Base-by-base conservation (phyloP, 2,113 vertebrate genomes). In the Gopherus flavomarginatus region DNA sequence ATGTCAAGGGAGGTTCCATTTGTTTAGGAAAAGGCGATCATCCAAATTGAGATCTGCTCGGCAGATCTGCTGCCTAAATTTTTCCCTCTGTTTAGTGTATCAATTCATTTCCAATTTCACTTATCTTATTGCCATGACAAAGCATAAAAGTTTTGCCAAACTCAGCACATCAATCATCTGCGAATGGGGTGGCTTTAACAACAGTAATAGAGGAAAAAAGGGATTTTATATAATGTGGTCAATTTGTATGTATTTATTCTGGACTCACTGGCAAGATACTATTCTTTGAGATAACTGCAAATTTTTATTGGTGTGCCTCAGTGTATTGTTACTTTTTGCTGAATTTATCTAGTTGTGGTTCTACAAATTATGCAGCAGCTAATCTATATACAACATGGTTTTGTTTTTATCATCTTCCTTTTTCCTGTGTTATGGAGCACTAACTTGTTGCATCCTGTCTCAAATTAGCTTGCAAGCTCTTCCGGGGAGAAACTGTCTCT, bases 311-410 rank as follows among this genome's bases (percentile, higher is more conserved):
- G 21, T 44, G 5, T 8, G 4, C 57, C n/a, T 24, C 59, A 81
- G 22, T 53, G 44, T 47, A 0, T 0, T 83, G 53, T 29, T 35
- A 56, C 47, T 38, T 75, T 57, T 75, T 62, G 59, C 14, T 52
- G 6, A 0, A 14, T 31, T 62, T 0, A 3, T 6, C 0, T 42
- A 22, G 14, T 80, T 38, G 6, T 84, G 21, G 35, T 86, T 35
- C 53, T 85, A 3, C 57, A 16, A 27, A n/a, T 87, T 79, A 27
- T 57, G 3, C 69, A 86, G 59, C 81, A 89, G 82, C 83, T 4
- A 72, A 90, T 59, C 24, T 50, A 81, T 42, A 19, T 22, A 75
- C n/a, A 19, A 24, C 17, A 5, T 4, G 21, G 21, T 42, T 42
- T 75, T 42, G n/a, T 22, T 38, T 38, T 75, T n/a, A 38, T 42